phyloP scores from a whole-genome alignment of 2,888 invertebrate genomes.

The Gibbula magus region DNA sequence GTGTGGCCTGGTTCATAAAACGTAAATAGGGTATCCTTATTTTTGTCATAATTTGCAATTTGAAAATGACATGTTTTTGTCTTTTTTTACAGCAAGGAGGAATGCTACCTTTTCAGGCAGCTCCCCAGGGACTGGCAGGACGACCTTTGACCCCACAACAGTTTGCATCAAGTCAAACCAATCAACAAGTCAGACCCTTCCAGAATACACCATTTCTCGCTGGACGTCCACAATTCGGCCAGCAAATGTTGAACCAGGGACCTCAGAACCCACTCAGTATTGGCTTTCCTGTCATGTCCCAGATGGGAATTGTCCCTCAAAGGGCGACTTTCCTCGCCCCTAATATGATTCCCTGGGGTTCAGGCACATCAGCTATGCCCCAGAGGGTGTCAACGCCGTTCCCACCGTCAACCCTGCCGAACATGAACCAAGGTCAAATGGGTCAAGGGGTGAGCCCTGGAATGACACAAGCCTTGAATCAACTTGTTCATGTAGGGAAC shows the following conservation, averaged over 20 bases:
- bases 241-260: neutral
- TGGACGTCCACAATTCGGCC: neutral
- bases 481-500: neutral
- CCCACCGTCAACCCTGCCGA: neutral
- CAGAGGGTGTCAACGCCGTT: neutral
- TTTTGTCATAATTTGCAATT: too few relatives aligned
- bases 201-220: neutral
- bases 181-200: neutral
- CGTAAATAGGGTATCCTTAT: too few relatives aligned
- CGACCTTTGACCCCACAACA: neutral
- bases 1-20: too few relatives aligned
- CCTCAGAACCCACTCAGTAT: neutral
- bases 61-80: neutral
- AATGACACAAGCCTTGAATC: neutral
- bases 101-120: neutral
- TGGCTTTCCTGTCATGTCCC: neutral
- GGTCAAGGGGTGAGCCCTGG: neutral
- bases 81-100: neutral
- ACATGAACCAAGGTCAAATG: neutral
- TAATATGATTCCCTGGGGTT: constrained; percentile 21
- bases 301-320: constrained; percentile 1
- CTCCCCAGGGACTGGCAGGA: neutral
- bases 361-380: neutral
- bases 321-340: neutral
- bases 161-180: neutral